Conservation (phyloP, 2,888 invertebrate species). For the Andricus curvator region DNA sequence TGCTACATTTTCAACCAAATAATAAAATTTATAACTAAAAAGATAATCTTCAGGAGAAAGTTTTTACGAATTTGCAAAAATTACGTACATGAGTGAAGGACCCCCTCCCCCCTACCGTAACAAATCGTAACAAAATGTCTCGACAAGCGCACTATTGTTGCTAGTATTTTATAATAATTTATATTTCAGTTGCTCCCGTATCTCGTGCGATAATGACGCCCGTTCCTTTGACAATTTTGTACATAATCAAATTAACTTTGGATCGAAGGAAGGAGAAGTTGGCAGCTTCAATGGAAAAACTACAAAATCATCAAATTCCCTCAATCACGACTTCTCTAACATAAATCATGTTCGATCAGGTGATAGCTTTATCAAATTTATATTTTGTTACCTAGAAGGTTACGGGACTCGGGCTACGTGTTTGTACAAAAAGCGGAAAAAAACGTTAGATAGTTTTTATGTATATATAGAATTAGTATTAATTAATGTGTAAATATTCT, state of each 20-base stretch:
- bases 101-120: too few species aligned
- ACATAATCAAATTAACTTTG: conserved; percentile 64
- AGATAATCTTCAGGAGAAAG: too few species aligned
- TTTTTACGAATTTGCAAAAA: too few species aligned
- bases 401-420: not conserved
- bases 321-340: conserved; percentile 38
- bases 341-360: conserved; percentile 20
- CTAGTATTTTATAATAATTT: not conserved
- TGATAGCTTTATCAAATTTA: not conserved
- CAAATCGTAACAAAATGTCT: too few species aligned
- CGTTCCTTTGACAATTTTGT: conserved; percentile 85
- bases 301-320: conserved; percentile 56
- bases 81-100: too few species aligned
- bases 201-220: conserved; percentile 97
- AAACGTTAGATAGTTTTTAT: not conserved
- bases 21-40: too few species aligned
- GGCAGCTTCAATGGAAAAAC: conserved; percentile 64
- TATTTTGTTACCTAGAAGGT: conserved; percentile 17
- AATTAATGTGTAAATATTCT: not conserved
- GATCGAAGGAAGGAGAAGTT: conserved; percentile 60
- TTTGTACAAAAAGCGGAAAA: not conserved
- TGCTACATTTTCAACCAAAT: too few species aligned
- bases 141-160: too few species aligned
- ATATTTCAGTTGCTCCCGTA: conserved; percentile 89
- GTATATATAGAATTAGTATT: not conserved